Percentiles rank a stretch among this genome's conserved stretches.
Evolutionary conservation across 1,140 invertebrate genomes (phyloP).

Genomic region (Dinoponera quadriceps): DNA sequence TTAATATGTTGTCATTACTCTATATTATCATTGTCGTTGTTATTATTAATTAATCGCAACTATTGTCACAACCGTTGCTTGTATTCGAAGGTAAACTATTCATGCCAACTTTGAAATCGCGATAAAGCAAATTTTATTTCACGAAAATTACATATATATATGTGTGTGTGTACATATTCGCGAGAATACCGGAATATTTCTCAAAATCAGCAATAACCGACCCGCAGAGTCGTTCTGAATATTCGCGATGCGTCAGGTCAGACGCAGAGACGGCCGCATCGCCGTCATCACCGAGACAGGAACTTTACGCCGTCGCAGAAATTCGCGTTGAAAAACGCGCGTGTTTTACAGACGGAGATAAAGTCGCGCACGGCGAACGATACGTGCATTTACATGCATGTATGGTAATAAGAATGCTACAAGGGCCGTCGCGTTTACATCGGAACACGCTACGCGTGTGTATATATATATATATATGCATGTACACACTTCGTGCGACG

Average conservation of each 20-base stretch:
- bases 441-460: not conserved
- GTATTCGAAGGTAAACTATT: slow-evolving; percentile 14
- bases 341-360: slow-evolving; percentile 52
- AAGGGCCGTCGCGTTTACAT: slow-evolving; percentile 57
- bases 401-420: slow-evolving; percentile 67
- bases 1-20: slow-evolving; percentile 10
- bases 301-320: not conserved
- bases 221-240: not conserved
- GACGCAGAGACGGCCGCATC: not conserved
- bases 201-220: not conserved
- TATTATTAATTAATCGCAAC: slow-evolving; percentile 33
- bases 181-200: too few species aligned
- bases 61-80: slow-evolving; percentile 19
- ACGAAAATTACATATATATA: slow-evolving; percentile 5
- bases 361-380: slow-evolving; percentile 36
- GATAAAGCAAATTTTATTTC: slow-evolving; percentile 23
- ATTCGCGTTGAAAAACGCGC: slow-evolving; percentile 15
- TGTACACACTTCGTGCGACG: not conserved
- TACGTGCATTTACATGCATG: slow-evolving; percentile 56
- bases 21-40: slow-evolving; percentile 9
- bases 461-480: not conserved
- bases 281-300: not conserved
- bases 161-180: too few species aligned
- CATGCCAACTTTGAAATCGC: slow-evolving; percentile 26
- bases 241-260: not conserved